Base-by-base conservation (phyloP, 2,888 invertebrate genomes). In the Drosophila falleni region DNA sequence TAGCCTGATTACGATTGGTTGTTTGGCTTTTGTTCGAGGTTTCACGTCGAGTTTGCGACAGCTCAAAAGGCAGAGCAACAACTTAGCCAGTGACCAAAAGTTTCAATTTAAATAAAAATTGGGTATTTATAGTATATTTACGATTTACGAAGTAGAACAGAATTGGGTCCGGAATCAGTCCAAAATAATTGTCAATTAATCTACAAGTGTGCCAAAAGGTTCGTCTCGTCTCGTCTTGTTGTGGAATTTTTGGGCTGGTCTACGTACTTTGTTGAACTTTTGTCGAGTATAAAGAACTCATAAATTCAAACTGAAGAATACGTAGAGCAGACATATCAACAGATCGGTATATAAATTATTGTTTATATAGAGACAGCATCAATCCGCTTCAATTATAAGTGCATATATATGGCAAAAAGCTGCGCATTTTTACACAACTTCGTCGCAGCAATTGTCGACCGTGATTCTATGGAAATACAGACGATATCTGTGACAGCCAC, bases 1-100 rank as follows among this genome's bases (percentile, higher is more conserved):
- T 54, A 65, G 59, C 65, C 81, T 64, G 84, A 88, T 85, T 86
- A 87, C 65, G 62, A 66, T 41, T 60, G 31, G 64, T 54, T 37
- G 61, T 62, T 63, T 64, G 81, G 66, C 87, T 85, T 85, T 85
- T 85, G 84, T 85, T 85, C 88, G 84, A 85, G 88, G 84, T 64
- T 86, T 85, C 84, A 56, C 77, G 87, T 79, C 74, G 84, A 81
- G 83, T 67, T 76, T 67, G 78, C 68, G 59, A 67, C 65, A 74
- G 26, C 62, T 62, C 37, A 60, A 74, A 68, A 51, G 47, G 56
- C 71, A 80, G 74, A 78, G 71, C 68, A 64, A 46, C 60, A 69
- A 65, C 68, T 56, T 65, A 76, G 63, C 58, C 71, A 78, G 76
- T 78, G 86, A 78, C 56, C 81, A 83, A 82, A 80, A 29, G 5